Evolutionary conservation across 2,113 vertebrate genomes (phyloP), one percentile per base, ranked within the genome.

Genomic region (Ivindomyrus marchei): DNA sequence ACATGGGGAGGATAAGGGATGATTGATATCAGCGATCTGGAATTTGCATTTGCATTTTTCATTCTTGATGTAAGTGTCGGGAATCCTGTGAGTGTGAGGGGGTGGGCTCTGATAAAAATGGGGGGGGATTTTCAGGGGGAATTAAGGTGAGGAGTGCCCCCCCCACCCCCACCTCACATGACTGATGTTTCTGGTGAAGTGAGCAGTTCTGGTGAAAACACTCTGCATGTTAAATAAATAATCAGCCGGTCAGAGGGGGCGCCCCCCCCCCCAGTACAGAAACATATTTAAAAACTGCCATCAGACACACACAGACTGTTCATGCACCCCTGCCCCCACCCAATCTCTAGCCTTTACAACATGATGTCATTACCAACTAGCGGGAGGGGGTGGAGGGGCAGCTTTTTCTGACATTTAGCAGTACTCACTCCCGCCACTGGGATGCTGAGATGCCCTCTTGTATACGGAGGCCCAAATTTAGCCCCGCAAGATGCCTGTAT

Each of bases 1-100:
- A 91, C 90, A 80, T 21, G 15, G n/a, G 70, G 4, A 39, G 89
- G 39, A 39, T 10, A 49, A 24, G 62, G 31, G 4, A 94, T 94
- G 93, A 95, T 95, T 95, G 93, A 92, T 90, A 90, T 92, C 92
- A 95, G 95, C 94, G 94, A 94, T 96, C 94, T 92, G 91, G 15
- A 87, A 91, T 92, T 92, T 94, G 91, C 94, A 39, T 94, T 93
- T 94, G 95, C 93, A 94, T 93, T 95, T 94, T 94, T 94, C 95
- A 94, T 94, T 91, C 89, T 90, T 93, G 94, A 96, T 95, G 93
- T 94, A 95, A 95, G 96, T 93, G 92, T 94, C 92, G 91, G 90
- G 94, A 94, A 96, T 93, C 90, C 92, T 95, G 95, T 96, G 96
- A 95, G 93, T 94, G 93, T 94, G 94, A 95, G 92, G 89, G 93